A percentile compares a stretch with the other conserved stretches of the same genome.
Conservation (phyloP, 2,113 vertebrate species). For the Chloropsis cyanopogon region DNA sequence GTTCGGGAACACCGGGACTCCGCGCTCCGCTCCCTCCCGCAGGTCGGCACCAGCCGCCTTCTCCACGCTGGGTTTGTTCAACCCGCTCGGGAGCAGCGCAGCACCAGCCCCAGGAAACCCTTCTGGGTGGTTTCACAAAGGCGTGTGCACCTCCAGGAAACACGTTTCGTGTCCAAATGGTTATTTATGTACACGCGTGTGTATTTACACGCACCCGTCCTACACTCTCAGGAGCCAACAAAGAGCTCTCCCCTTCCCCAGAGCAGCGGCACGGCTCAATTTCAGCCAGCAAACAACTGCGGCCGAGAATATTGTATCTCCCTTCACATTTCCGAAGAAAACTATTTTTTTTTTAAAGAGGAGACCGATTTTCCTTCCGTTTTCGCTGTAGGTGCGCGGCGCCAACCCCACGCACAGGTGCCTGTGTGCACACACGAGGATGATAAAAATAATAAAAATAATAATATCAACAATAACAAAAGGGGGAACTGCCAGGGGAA, state of each 20-base stretch:
- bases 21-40: no score
- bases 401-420: accelerated
- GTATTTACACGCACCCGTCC: not conserved
- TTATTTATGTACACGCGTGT: not conserved
- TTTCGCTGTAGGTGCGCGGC: not conserved
- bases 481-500: not conserved
- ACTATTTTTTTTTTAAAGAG: not conserved
- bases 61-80: not conserved
- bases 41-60: not conserved
- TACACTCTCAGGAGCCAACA: accelerated
- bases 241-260: not conserved
- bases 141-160: accelerated
- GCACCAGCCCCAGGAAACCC: not conserved
- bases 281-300: not conserved
- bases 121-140: accelerated
- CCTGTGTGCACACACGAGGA: not conserved
- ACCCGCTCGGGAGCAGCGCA: accelerated
- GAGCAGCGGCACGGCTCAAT: not conserved
- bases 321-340: not conserved
- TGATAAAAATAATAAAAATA: not conserved
- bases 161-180: accelerated
- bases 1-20: not conserved
- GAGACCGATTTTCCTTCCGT: not conserved
- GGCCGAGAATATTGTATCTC: accelerated
- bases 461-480: not conserved